A percentile compares a stretch with the other conserved stretches of the same genome.
Evolutionary conservation across 2,888 invertebrate species (phyloP).

Genomic region (Drosophila phalerata): DNA sequence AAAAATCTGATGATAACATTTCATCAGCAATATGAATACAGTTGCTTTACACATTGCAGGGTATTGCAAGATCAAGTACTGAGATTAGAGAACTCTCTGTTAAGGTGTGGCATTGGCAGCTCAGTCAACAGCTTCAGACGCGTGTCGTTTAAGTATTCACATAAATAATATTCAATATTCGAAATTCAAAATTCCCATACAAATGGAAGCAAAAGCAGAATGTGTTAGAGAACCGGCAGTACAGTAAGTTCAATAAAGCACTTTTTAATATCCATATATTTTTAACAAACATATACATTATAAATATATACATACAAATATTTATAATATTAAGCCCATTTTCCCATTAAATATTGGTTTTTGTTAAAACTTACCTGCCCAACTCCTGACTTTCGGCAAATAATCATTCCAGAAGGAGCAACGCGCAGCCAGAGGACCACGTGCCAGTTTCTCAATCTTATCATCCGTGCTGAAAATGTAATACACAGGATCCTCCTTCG

Average conservation of each 20-base stretch:
- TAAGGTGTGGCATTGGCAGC: constrained; percentile 55
- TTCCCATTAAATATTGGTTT: not conserved
- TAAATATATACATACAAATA: not conserved
- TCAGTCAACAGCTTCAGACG: constrained; percentile 19
- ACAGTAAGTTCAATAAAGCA: constrained; percentile 16
- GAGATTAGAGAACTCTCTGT: constrained; percentile 23
- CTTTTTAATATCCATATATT: constrained; percentile 6
- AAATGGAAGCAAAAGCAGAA: constrained; percentile 28
- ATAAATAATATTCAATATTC: constrained; percentile 33
- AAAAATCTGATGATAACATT: not conserved
- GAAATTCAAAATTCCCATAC: constrained; percentile 28
- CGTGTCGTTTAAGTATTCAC: constrained; percentile 29
- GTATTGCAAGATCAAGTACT: constrained; percentile 18
- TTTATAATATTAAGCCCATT: not conserved
- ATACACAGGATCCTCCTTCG: constrained; percentile 93
- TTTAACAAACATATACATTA: not conserved
- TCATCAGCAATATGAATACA: not conserved
- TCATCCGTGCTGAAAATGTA: constrained; percentile 95
- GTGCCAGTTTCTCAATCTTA: constrained; percentile 87
- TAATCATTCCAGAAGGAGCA: constrained; percentile 99
- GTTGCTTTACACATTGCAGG: constrained; percentile 6
- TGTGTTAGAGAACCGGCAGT: constrained; percentile 14
- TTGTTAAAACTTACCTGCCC: constrained; percentile 87
- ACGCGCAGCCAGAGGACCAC: constrained; percentile 92
- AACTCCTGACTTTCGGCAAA: constrained; percentile 94